These are phyloP conservation scores for Isichthys henryi DNA, from an alignment of 2,113 vertebrate species.

Conservation along the genomic window DNA sequence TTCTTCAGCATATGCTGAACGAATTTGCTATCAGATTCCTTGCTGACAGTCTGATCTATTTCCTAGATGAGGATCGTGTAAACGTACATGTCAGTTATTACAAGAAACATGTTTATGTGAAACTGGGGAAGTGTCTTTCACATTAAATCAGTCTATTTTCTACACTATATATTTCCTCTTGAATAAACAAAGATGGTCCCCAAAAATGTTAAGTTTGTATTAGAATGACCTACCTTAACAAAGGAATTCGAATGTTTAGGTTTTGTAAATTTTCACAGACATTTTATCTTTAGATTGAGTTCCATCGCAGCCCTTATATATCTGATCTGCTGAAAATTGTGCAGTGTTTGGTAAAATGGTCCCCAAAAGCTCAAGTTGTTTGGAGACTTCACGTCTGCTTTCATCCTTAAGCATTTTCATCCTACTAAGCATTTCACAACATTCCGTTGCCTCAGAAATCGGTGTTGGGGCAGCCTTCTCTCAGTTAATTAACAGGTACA, in stretches of 20 bases:
- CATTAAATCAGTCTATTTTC: not conserved
- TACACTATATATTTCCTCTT: not conserved
- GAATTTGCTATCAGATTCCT: not conserved
- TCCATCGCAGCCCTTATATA: not conserved
- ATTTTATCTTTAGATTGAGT: not conserved
- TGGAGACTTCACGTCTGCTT: not conserved
- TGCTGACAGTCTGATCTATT: not conserved
- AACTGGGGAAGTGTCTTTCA: not conserved
- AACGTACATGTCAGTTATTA: not conserved
- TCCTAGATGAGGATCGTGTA: not conserved
- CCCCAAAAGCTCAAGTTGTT: not conserved
- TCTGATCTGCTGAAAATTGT: not conserved
- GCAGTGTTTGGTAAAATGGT: not conserved
- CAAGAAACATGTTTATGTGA: not conserved
- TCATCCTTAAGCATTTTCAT: not conserved
- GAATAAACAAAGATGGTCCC: not conserved
- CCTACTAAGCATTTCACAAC: not conserved
- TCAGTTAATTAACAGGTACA: not conserved
- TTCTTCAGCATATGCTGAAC: not conserved
- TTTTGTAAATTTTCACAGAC: not conserved
- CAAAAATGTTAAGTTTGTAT: not conserved
- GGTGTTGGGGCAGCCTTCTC: not conserved
- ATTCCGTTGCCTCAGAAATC: not conserved
- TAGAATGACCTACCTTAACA: not conserved
- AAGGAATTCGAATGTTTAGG: not conserved